A percentile compares a stretch with the other conserved stretches of the same genome.
Evolutionary conservation across 2,888 invertebrate genomes (phyloP).

Genomic region (Dexiosoma caninum): DNA sequence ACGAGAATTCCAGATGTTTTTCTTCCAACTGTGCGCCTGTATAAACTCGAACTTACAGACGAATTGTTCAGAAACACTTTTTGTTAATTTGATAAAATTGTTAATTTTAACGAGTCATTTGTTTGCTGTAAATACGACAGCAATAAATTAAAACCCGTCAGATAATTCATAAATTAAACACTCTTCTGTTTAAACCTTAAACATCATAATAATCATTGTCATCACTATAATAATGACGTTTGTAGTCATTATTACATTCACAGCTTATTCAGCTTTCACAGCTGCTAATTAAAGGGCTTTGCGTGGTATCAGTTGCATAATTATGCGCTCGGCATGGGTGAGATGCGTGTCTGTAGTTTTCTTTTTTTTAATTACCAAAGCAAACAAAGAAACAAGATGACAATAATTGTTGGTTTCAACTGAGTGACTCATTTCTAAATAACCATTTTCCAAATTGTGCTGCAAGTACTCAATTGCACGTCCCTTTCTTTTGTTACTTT

Average conservation of each 20-base stretch:
- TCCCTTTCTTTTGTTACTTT: neutral
- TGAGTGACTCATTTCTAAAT: neutral
- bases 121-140: constrained; percentile 22
- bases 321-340: constrained; percentile 47
- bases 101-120: constrained; percentile 47
- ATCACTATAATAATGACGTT: neutral
- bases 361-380: neutral
- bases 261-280: neutral
- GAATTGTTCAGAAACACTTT: too few species aligned
- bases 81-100: too few species aligned
- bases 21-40: too few species aligned
- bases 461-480: neutral
- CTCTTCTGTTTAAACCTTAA: constrained; percentile 12
- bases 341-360: neutral
- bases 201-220: neutral
- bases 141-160: neutral
- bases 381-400: neutral
- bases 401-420: neutral
- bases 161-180: constrained; percentile 22
- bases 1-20: too few species aligned
- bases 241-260: neutral
- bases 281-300: constrained; percentile 12
- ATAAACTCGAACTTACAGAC: too few species aligned
- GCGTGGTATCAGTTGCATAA: constrained; percentile 41
- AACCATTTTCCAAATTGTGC: neutral